These are phyloP conservation scores for Anorthoa munda DNA, from an alignment of 2,888 invertebrate genomes.

Conservation along the genomic window DNA sequence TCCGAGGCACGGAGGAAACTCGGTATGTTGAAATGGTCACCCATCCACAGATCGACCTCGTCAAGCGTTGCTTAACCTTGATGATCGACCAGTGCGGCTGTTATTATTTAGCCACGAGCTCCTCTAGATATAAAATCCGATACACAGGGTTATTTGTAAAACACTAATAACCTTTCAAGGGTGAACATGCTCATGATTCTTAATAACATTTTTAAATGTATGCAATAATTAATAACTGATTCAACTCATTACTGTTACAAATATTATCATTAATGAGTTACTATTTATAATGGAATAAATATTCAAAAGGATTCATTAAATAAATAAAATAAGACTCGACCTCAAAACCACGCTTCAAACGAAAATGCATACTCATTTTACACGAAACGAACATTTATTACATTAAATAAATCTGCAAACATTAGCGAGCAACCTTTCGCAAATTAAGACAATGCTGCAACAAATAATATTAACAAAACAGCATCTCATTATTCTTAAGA, in stretches of 20 bases:
- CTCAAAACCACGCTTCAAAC: background rate
- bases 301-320: background rate
- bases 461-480: conserved; percentile 31
- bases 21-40: too few relatives aligned
- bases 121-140: too few relatives aligned
- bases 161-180: too few relatives aligned
- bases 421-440: background rate
- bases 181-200: too few relatives aligned
- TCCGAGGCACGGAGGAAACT: too few relatives aligned
- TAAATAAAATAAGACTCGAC: background rate
- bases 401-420: conserved; percentile 1
- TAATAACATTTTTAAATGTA: too few relatives aligned
- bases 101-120: too few relatives aligned
- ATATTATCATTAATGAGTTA: background rate
- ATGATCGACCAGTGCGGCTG: too few relatives aligned
- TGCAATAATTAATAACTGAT: background rate
- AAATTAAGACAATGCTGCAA: conserved; percentile 2
- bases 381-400: background rate
- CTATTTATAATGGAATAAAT: background rate
- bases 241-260: background rate
- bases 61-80: too few relatives aligned
- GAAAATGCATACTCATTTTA: background rate
- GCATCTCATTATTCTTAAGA: conserved; percentile 29
- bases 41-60: too few relatives aligned
- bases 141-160: too few relatives aligned